Percentiles rank a stretch among this genome's conserved stretches.
Evolutionary conservation across 2,797 vertebrate species (phyloP).

Genomic region (Pseudochromis fuscus): DNA sequence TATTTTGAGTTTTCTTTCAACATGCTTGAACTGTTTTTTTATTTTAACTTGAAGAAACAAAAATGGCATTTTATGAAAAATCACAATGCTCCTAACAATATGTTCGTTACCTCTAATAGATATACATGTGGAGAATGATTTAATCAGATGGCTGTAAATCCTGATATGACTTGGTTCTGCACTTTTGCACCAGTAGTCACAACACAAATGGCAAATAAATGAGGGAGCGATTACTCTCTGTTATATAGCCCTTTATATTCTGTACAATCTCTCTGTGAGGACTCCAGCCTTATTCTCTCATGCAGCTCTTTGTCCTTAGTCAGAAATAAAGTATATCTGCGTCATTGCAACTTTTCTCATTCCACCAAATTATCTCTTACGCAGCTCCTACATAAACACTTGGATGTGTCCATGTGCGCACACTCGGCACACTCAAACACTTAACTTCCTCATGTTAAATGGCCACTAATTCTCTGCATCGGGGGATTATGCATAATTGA

Average conservation of each 20-base stretch:
- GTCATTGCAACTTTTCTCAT: slow-evolving; percentile 26
- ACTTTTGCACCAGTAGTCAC: slow-evolving; percentile 3
- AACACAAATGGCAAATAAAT: slow-evolving; percentile 14
- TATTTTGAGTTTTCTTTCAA: slow-evolving; percentile 12
- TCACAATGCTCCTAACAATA: slow-evolving; percentile 34
- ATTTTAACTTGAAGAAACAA: slow-evolving; percentile 18
- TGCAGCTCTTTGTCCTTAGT: slow-evolving; percentile 15
- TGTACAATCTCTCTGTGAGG: slow-evolving; percentile 5
- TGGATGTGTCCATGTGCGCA: slow-evolving; percentile 42
- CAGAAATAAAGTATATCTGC: slow-evolving; percentile 31
- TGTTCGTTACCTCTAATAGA: slow-evolving; percentile 22
- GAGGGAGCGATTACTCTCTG: background rate
- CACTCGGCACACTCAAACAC: slow-evolving; percentile 64
- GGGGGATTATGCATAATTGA: slow-evolving; percentile 86
- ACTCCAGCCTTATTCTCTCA: background rate
- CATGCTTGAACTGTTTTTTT: slow-evolving; percentile 7
- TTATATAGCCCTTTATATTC: slow-evolving; percentile 6
- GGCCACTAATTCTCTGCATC: slow-evolving; percentile 81
- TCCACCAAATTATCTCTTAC: slow-evolving; percentile 37
- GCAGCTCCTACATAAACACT: slow-evolving; percentile 46
- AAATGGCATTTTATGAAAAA: slow-evolving; percentile 4
- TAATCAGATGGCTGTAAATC: slow-evolving; percentile 12
- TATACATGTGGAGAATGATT: slow-evolving; percentile 10
- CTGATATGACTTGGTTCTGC: background rate
- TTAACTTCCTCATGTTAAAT: slow-evolving; percentile 73